Evolutionary conservation across 2,888 invertebrate genomes (phyloP).

Genomic region (Nomada lathburiana): DNA sequence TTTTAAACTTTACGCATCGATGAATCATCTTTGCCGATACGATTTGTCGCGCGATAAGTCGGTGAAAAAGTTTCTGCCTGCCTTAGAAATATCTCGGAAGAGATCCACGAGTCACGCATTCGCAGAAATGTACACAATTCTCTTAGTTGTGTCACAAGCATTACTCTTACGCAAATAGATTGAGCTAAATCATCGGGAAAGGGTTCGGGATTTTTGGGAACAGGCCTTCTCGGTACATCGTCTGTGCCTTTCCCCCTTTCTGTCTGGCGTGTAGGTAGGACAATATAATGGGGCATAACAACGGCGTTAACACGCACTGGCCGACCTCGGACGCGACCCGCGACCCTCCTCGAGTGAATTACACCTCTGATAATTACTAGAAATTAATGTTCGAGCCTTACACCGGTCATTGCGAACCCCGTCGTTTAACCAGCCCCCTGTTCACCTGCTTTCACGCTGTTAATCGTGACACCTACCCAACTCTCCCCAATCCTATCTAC

Average conservation of each 20-base stretch:
- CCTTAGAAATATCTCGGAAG: background rate
- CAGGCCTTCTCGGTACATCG: slow-evolving; percentile 37
- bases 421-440: slow-evolving; percentile 60
- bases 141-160: background rate
- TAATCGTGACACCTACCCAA: slow-evolving; percentile 53
- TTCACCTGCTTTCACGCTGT: slow-evolving; percentile 62
- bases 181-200: background rate
- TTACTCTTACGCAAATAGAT: background rate
- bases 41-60: slow-evolving; percentile 20
- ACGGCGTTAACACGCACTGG: slow-evolving; percentile 83
- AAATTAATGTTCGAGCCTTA: slow-evolving; percentile 79
- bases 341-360: slow-evolving; percentile 81
- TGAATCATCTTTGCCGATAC: slow-evolving; percentile 61
- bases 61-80: slow-evolving; percentile 15
- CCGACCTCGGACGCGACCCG: slow-evolving; percentile 82
- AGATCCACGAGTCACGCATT: background rate
- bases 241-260: slow-evolving; percentile 53
- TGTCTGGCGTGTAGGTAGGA: slow-evolving; percentile 72
- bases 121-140: background rate
- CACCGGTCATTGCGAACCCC: slow-evolving; percentile 67
- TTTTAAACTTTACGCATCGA: slow-evolving; percentile 59
- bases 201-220: slow-evolving; percentile 54
- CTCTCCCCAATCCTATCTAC: background rate
- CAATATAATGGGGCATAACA: slow-evolving; percentile 84
- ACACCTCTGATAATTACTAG: slow-evolving; percentile 84